Conservation (phyloP, 92 coral and sea anemone genomes). For the Phenganax subtilis region DNA sequence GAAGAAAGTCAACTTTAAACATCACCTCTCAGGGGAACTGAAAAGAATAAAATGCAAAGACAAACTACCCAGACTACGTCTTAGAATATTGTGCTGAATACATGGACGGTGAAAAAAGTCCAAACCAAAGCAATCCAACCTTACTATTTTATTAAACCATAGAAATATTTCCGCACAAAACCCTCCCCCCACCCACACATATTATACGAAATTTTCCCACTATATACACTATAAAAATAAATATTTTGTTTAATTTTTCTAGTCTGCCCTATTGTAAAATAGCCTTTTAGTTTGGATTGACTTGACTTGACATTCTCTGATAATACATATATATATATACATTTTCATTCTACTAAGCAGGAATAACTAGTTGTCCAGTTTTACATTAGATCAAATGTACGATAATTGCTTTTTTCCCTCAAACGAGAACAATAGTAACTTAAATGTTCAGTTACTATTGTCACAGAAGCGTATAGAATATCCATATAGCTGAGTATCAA, state of each 20-base stretch:
- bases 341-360: background rate
- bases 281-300: slow-evolving; percentile 27
- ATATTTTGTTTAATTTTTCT: slow-evolving; percentile 11
- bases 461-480: too few relatives aligned
- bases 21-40: background rate
- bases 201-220: slow-evolving; percentile 32
- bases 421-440: too few relatives aligned
- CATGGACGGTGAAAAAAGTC: background rate
- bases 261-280: slow-evolving; percentile 1
- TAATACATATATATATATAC: slow-evolving; percentile 1
- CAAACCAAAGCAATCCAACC: slow-evolving; percentile 36
- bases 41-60: background rate
- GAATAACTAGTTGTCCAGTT: too few relatives aligned
- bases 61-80: background rate
- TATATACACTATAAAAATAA: slow-evolving; percentile 42
- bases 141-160: slow-evolving; percentile 21
- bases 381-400: too few relatives aligned
- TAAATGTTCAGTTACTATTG: too few relatives aligned
- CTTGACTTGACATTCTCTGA: slow-evolving; percentile 12
- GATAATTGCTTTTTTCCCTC: too few relatives aligned
- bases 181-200: slow-evolving; percentile 24
- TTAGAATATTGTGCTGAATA: background rate
- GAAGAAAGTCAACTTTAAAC: background rate
- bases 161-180: background rate
- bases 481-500: too few relatives aligned